These are phyloP conservation scores for Pterocles gutturalis DNA, from an alignment of 2,113 vertebrate genomes.

Conservation along the genomic window DNA sequence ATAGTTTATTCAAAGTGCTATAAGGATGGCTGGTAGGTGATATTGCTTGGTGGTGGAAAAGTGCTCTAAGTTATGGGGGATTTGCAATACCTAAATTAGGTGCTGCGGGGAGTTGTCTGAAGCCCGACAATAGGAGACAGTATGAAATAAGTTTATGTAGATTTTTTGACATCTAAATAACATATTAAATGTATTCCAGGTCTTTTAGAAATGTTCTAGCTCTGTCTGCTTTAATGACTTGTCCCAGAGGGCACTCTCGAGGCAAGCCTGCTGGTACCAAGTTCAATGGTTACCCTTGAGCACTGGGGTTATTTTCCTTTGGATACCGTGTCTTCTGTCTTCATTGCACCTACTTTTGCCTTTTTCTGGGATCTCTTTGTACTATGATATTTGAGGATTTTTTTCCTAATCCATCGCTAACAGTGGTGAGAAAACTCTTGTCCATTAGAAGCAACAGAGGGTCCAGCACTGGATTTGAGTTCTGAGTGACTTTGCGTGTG, in stretches of 20 bases:
- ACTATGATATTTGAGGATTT: neutral
- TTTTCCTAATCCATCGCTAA: fast-evolving
- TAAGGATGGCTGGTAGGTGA: neutral
- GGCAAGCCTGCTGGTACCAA: fast-evolving
- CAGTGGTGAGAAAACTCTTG: neutral
- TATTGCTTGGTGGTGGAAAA: neutral
- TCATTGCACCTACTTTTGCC: neutral
- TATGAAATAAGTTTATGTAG: neutral
- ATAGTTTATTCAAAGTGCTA: neutral
- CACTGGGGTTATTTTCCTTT: neutral
- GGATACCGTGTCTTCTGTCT: neutral
- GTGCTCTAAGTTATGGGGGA: neutral
- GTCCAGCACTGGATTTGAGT: neutral
- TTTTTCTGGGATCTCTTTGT: neutral
- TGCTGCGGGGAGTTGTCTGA: neutral
- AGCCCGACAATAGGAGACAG: neutral
- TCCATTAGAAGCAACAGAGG: neutral
- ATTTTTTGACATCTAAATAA: neutral
- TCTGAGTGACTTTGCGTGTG: neutral
- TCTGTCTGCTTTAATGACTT: neutral
- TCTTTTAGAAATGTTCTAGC: neutral
- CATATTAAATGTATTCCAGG: neutral
- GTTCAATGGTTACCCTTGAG: fast-evolving
- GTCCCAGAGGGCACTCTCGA: neutral
- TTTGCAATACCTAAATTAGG: neutral